These are phyloP conservation scores for Sinhomidia bicolor DNA, from an alignment of 2,888 invertebrate species.

Conservation along the genomic window DNA sequence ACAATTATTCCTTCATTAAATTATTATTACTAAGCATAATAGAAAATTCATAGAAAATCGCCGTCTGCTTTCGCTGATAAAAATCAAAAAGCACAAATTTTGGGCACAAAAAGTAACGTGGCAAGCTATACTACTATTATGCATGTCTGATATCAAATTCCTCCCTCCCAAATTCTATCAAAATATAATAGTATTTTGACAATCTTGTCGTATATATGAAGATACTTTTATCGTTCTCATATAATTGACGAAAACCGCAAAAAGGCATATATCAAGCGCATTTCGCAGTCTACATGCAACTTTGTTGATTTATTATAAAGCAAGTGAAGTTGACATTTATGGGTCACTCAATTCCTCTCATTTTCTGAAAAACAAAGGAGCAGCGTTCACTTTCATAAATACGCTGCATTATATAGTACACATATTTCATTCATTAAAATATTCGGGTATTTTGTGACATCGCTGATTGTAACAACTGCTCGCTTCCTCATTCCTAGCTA, in stretches of 20 bases:
- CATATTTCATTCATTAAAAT: background rate
- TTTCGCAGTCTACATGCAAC: background rate
- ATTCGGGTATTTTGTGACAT: background rate
- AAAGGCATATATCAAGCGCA: background rate
- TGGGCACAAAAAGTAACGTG: background rate
- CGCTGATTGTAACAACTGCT: background rate
- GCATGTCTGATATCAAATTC: no score
- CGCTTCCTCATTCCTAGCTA: slow-evolving; percentile 31
- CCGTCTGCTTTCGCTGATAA: background rate
- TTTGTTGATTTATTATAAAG: slow-evolving; percentile 34
- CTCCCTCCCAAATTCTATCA: no score
- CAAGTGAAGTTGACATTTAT: slow-evolving; percentile 46
- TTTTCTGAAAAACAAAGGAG: slow-evolving; percentile 12
- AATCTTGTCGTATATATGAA: no score
- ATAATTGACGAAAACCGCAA: no score
- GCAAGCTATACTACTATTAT: no score
- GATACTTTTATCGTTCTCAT: no score
- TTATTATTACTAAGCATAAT: background rate
- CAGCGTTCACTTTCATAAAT: background rate
- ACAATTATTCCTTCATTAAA: no score
- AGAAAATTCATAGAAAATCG: no score
- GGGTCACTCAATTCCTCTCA: no score
- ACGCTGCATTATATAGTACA: no score
- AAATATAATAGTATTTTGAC: background rate
- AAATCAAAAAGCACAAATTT: background rate